Percentiles rank a stretch among this genome's conserved stretches.
Evolutionary conservation across 2,797 vertebrate species (phyloP).

Genomic region (Epinephelus coioides): DNA sequence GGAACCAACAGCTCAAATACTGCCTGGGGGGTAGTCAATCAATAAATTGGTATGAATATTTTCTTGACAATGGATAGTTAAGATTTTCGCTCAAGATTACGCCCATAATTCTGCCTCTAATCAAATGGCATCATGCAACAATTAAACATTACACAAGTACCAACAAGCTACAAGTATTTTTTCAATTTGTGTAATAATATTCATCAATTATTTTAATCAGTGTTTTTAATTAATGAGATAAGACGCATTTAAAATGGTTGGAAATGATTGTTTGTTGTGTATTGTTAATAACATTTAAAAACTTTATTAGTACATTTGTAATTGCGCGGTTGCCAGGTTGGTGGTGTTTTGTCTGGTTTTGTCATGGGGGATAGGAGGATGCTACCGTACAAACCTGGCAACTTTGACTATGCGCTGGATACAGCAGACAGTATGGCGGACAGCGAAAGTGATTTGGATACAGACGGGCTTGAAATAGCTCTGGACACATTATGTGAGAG

Average conservation of each 20-base stretch:
- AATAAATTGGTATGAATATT: too few relatives aligned
- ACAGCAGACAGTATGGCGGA: constrained; percentile 97
- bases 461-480: constrained; percentile 92
- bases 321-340: constrained; percentile 69
- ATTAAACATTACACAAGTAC: too few relatives aligned
- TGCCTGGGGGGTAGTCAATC: background rate
- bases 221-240: background rate
- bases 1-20: background rate
- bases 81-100: background rate
- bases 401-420: constrained; percentile 92
- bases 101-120: background rate
- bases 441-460: constrained; percentile 97
- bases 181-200: background rate
- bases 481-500: constrained; percentile 87
- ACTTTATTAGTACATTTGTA: constrained; percentile 15
- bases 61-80: background rate
- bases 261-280: background rate
- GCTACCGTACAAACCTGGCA: constrained; percentile 68
- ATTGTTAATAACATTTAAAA: background rate
- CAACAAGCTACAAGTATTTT: too few relatives aligned
- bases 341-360: background rate
- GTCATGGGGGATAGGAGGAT: background rate
- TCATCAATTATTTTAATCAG: too few relatives aligned
- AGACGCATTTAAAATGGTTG: background rate
- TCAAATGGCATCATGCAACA: background rate